phyloP scores from a whole-genome alignment of 2,113 vertebrate species.

The Rafetus swinhoei region DNA sequence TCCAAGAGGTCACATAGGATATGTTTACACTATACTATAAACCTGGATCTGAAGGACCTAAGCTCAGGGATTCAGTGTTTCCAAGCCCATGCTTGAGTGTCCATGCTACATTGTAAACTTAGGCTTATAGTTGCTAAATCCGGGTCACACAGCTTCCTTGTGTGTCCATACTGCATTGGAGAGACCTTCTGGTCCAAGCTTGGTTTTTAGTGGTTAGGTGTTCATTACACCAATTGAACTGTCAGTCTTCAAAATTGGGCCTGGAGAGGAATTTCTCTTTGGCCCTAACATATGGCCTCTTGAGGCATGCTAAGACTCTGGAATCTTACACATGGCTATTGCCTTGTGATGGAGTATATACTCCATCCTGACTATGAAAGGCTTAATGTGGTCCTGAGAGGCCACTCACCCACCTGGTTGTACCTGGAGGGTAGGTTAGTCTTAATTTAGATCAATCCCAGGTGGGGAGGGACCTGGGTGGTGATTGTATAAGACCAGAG shows the following conservation, averaged over 20 bases:
- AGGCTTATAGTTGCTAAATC: neutral
- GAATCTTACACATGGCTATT: neutral
- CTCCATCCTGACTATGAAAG: neutral
- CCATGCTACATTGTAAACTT: neutral
- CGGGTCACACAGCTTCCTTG: neutral
- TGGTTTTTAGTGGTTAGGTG: neutral
- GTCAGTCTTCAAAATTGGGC: neutral
- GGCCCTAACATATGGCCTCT: neutral
- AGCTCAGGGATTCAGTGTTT: too few species aligned
- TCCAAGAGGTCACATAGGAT: too few species aligned
- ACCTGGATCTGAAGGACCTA: neutral
- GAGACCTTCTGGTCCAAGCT: neutral
- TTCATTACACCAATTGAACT: neutral
- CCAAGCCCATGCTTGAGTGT: neutral
- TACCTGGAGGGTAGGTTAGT: neutral
- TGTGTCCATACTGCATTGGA: neutral
- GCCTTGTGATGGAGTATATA: neutral
- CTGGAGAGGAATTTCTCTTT: neutral
- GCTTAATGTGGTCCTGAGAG: neutral
- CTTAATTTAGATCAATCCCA: neutral
- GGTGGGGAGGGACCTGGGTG: neutral
- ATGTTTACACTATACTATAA: neutral
- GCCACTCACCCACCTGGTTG: neutral
- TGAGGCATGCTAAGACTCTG: neutral
- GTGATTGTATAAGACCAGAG: neutral